Evolutionary conservation across 1,140 invertebrate species (phyloP).

Genomic region (Anoplolepis gracilipes): DNA sequence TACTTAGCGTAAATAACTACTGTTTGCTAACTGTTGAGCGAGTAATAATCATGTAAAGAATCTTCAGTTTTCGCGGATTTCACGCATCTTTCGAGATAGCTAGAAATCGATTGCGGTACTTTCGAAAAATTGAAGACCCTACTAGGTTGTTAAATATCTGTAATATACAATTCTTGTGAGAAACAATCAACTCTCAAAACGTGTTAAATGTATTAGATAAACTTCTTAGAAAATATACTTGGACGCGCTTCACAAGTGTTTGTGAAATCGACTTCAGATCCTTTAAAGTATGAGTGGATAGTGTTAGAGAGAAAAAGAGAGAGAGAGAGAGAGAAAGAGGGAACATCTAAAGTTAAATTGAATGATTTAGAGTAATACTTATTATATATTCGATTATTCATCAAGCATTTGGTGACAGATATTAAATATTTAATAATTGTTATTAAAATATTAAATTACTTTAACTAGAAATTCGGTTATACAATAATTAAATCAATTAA

Average conservation of each 20-base stretch:
- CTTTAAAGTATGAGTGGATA: background rate
- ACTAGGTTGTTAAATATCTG: background rate
- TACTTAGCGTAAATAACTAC: slow-evolving; percentile 40
- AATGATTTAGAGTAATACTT: too few relatives aligned
- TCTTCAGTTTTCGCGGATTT: background rate
- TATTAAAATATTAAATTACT: too few relatives aligned
- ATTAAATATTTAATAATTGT: too few relatives aligned
- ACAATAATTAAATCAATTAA: too few relatives aligned
- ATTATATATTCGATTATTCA: too few relatives aligned
- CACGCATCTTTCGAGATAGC: background rate
- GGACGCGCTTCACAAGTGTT: background rate
- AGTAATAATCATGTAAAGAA: slow-evolving; percentile 14
- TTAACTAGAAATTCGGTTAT: background rate
- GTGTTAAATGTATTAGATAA: background rate
- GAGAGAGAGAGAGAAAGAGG: too few relatives aligned
- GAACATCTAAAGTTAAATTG: too few relatives aligned
- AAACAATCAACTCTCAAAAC: background rate
- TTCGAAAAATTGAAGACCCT: background rate
- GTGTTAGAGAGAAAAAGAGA: too few relatives aligned
- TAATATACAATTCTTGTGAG: background rate
- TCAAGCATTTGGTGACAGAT: too few relatives aligned
- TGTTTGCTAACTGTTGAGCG: slow-evolving; percentile 23
- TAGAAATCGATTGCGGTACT: background rate
- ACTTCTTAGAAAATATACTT: background rate
- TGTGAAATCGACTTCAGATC: background rate